Percentiles rank a stretch among this genome's conserved stretches.
phyloP scores from a whole-genome alignment of 1,140 invertebrate genomes.

The Danaus plexippus region DNA sequence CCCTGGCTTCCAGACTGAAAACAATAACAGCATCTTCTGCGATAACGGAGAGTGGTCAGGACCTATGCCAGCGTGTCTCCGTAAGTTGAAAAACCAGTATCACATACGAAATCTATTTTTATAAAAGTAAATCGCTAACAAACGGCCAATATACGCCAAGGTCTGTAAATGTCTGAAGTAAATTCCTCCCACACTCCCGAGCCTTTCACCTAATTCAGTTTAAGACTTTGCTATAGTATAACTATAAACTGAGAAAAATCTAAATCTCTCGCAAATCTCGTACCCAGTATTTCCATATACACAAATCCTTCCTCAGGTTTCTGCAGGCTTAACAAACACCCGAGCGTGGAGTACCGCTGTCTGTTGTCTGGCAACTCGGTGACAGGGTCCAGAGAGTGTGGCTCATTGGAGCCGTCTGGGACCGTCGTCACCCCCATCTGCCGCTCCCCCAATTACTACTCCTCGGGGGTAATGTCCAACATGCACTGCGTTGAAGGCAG shows the following conservation, averaged over 20 bases:
- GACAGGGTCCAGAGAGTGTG: conserved; percentile 26
- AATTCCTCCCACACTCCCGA: too few relatives aligned
- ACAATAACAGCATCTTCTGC: conserved; percentile 20
- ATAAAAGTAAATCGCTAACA: too few relatives aligned
- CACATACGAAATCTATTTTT: too few relatives aligned
- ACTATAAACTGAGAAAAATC: too few relatives aligned
- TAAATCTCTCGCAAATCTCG: too few relatives aligned
- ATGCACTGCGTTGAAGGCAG: conserved; percentile 52
- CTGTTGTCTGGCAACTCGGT: conserved; percentile 12
- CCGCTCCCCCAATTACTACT: conserved; percentile 37
- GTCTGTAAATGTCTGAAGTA: too few relatives aligned
- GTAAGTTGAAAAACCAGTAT: too few relatives aligned
- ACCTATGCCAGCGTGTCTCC: conserved; percentile 28
- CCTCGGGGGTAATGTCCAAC: conserved; percentile 15
- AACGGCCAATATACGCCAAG: too few relatives aligned
- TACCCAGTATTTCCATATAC: too few relatives aligned
- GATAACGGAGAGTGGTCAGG: conserved; percentile 27
- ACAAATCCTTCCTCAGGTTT: conserved; percentile 25
- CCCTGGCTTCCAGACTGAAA: conserved; percentile 21
- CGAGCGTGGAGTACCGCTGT: conserved; percentile 38
- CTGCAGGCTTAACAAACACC: conserved; percentile 27
- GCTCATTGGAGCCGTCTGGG: conserved; percentile 26
- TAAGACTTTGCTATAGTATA: not conserved
- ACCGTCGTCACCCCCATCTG: conserved; percentile 34
- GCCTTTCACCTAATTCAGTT: too few relatives aligned